Conservation (phyloP, 2,797 vertebrate species). For the Coregonus sp. region DNA sequence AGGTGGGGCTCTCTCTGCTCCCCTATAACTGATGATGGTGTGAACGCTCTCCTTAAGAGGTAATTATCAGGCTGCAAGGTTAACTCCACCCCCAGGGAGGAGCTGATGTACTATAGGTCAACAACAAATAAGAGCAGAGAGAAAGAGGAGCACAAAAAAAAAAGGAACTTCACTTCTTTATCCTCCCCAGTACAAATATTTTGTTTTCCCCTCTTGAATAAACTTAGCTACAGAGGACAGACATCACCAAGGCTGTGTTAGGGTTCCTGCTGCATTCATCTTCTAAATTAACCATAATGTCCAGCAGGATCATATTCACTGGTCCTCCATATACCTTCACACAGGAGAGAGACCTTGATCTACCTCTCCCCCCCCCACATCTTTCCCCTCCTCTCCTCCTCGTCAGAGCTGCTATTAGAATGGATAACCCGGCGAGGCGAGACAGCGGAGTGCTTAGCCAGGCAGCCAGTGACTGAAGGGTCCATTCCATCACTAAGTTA, state of each 20-base stretch:
- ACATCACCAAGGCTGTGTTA: not conserved
- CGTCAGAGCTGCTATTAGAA: slow-evolving; percentile 67
- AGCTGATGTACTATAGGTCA: slow-evolving; percentile 54
- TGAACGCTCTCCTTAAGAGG: slow-evolving; percentile 71
- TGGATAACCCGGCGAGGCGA: slow-evolving; percentile 71
- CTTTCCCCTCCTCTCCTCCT: not conserved
- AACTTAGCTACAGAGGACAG: not conserved
- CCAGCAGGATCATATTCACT: slow-evolving; percentile 5
- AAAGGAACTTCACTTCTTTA: slow-evolving; percentile 31
- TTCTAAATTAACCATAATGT: not conserved
- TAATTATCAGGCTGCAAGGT: slow-evolving; percentile 77
- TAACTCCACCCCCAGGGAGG: slow-evolving; percentile 62
- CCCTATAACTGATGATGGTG: slow-evolving; percentile 71
- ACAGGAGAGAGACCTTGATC: slow-evolving; percentile 36
- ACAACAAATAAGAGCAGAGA: slow-evolving; percentile 53
- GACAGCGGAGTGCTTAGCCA: slow-evolving; percentile 60
- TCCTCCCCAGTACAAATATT: slow-evolving; percentile 27
- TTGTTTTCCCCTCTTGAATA: not conserved
- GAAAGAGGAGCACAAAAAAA: slow-evolving; percentile 36
- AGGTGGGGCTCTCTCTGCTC: slow-evolving; percentile 59
- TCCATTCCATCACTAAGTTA: slow-evolving; percentile 94
- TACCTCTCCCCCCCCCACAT: too few relatives aligned
- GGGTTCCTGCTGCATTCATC: not conserved
- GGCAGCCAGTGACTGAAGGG: slow-evolving; percentile 71
- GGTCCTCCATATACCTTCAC: not conserved